Conservation (phyloP, 2,113 vertebrate species). For the Acanthisitta chloris region DNA sequence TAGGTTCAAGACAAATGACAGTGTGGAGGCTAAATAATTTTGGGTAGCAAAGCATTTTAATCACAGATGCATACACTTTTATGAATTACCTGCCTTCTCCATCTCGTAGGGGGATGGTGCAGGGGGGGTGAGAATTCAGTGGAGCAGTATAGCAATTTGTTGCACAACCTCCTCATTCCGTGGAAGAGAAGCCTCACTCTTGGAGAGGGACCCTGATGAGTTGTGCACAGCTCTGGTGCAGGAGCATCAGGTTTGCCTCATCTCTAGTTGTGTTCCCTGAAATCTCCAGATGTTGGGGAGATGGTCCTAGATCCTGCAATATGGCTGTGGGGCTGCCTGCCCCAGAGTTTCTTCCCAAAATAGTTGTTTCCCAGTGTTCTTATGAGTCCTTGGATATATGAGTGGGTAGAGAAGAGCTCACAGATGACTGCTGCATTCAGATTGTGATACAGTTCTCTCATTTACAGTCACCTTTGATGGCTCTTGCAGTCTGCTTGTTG, state of each 20-base stretch:
- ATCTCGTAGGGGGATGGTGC: neutral
- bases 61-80: neutral
- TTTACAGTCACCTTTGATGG: neutral
- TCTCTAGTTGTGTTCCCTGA: neutral
- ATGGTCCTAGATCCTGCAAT: neutral
- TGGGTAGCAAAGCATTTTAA: neutral
- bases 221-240: neutral
- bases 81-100: neutral
- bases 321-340: neutral
- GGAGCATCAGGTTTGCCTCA: neutral
- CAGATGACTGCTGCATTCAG: neutral
- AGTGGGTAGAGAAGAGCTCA: neutral
- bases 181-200: neutral
- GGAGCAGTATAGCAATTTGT: neutral
- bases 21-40: neutral
- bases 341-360: neutral
- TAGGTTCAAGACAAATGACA: neutral
- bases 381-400: neutral
- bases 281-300: neutral
- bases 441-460: neutral
- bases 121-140: neutral
- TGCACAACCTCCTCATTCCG: accelerated
- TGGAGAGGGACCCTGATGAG: accelerated
- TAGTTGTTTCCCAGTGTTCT: neutral
- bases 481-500: neutral